Evolutionary conservation across 2,797 vertebrate species (phyloP).

Genomic region (Botia almorhae): DNA sequence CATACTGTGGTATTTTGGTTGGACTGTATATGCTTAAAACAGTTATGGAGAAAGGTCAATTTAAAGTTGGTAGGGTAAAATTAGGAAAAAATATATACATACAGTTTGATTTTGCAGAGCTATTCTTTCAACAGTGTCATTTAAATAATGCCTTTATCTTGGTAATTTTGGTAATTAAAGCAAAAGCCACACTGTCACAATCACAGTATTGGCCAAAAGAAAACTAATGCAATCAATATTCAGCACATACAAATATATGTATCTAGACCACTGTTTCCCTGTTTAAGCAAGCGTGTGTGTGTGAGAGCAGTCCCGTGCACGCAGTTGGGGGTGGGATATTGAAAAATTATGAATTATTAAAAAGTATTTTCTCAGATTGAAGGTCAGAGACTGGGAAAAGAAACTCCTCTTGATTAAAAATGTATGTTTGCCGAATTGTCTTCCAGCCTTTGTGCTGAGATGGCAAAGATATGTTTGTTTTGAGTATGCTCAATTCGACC

Average conservation of each 20-base stretch:
- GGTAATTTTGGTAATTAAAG: too few species aligned
- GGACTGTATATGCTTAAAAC: constrained; percentile 64
- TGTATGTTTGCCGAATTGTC: constrained; percentile 81
- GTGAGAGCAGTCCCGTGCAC: constrained; percentile 5
- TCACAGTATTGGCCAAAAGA: constrained; percentile 51
- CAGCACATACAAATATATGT: neutral
- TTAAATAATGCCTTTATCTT: too few species aligned
- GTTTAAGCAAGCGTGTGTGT: constrained; percentile 16
- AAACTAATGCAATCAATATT: neutral
- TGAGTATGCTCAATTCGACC: constrained; percentile 62
- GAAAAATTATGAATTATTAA: constrained; percentile 80
- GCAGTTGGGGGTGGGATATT: constrained; percentile 63
- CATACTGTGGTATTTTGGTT: constrained; percentile 59
- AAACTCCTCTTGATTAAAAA: constrained; percentile 78
- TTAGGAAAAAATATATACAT: too few species aligned
- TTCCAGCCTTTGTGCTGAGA: constrained; percentile 67
- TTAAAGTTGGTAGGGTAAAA: neutral
- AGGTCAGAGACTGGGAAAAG: constrained; percentile 76
- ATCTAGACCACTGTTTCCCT: neutral
- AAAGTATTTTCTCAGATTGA: constrained; percentile 79
- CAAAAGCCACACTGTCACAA: constrained; percentile 50
- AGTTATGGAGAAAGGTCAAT: neutral
- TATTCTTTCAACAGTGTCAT: too few species aligned
- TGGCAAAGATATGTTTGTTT: constrained; percentile 61
- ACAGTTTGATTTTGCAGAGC: too few species aligned